Conservation (phyloP, 2,888 invertebrate species). For the Lacanobia oleracea region DNA sequence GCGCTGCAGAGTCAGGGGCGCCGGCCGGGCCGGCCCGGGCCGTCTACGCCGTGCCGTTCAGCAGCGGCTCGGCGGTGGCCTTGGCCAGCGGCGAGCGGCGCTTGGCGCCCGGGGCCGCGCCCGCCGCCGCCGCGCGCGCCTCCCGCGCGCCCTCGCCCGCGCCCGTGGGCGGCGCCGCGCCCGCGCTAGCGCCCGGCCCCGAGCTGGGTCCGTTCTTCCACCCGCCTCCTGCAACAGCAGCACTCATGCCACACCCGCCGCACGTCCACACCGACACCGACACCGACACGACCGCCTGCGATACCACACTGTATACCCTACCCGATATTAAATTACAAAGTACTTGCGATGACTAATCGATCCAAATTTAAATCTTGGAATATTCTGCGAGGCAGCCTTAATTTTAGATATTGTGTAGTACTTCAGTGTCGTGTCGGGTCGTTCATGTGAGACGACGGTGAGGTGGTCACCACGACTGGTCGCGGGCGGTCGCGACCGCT, state of each 20-base stretch:
- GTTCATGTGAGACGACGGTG: conserved; percentile 13
- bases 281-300: background rate
- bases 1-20: conserved; percentile 22
- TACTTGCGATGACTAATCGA: background rate
- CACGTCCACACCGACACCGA: background rate
- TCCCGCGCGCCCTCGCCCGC: conserved; percentile 60
- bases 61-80: conserved; percentile 91
- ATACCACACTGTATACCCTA: background rate
- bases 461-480: conserved; percentile 1
- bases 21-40: conserved; percentile 30
- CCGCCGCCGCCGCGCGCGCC: conserved; percentile 53
- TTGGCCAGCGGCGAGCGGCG: conserved; percentile 86
- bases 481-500: background rate
- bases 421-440: background rate
- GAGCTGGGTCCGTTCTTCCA: conserved; percentile 87
- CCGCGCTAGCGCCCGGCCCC: conserved; percentile 69
- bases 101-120: conserved; percentile 70
- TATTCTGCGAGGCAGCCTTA: background rate
- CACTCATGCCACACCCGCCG: background rate
- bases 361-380: background rate
- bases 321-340: no score
- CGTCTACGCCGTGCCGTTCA: conserved; percentile 92
- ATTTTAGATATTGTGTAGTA: conserved; percentile 3
- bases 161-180: conserved; percentile 58
- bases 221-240: conserved; percentile 78